Conservation (phyloP, 2,113 vertebrate species). For the Monopterus albus region DNA sequence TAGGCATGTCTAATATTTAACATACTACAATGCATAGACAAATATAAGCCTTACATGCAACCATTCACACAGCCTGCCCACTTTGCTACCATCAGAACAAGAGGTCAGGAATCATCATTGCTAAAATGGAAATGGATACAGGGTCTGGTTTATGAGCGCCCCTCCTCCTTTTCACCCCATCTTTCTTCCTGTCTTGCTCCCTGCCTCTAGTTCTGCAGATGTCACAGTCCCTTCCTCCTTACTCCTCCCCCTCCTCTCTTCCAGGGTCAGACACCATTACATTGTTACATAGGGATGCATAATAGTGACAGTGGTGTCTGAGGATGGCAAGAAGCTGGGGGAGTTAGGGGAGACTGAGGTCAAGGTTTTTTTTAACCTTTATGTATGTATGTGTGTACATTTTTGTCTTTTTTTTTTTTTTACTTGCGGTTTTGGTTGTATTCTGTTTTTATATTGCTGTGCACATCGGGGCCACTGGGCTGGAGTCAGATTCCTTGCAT, state of each 20-base stretch:
- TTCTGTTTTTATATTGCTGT: too few species aligned
- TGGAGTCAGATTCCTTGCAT: too few species aligned
- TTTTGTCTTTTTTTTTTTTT: too few species aligned
- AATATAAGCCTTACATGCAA: neutral
- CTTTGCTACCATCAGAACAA: slow-evolving; percentile 62
- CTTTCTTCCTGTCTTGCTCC: slow-evolving; percentile 53
- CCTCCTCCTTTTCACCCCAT: slow-evolving; percentile 45
- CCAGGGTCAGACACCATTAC: slow-evolving; percentile 79
- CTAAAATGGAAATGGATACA: slow-evolving; percentile 62
- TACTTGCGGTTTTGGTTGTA: too few species aligned
- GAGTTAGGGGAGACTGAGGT: slow-evolving; percentile 18
- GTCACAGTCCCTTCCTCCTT: slow-evolving; percentile 72
- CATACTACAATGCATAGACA: slow-evolving; percentile 1
- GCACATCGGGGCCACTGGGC: too few species aligned
- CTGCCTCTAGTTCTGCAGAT: slow-evolving; percentile 80
- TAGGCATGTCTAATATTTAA: slow-evolving; percentile 10
- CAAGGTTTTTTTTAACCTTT: too few species aligned
- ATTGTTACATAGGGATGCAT: slow-evolving; percentile 71
- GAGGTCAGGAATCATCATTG: slow-evolving; percentile 65
- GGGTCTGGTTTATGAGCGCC: slow-evolving; percentile 64
- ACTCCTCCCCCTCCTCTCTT: slow-evolving; percentile 64
- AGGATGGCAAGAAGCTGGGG: slow-evolving; percentile 15
- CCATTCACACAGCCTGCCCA: slow-evolving; percentile 14
- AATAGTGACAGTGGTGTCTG: slow-evolving; percentile 45
- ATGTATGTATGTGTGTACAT: too few species aligned